Percentiles rank a stretch among this genome's conserved stretches.
phyloP scores from a whole-genome alignment of 1,140 invertebrate genomes.

The Paramacrobiotus metropolitanus region DNA sequence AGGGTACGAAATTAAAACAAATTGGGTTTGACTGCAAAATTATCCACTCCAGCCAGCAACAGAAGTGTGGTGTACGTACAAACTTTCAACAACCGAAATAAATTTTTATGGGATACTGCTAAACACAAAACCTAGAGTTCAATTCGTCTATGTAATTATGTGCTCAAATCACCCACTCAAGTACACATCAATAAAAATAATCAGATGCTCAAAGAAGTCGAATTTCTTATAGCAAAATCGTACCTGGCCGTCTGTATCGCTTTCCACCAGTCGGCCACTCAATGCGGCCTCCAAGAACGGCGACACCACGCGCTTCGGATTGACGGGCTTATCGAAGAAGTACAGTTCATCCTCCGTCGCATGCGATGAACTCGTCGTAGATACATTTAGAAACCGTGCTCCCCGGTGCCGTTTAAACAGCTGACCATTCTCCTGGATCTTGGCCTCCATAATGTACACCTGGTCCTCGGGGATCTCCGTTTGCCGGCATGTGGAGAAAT shows the following conservation, averaged over 20 bases:
- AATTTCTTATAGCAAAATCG: background rate
- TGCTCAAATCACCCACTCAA: background rate
- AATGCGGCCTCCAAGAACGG: background rate
- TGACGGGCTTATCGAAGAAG: background rate
- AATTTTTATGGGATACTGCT: too few species aligned
- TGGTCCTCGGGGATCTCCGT: background rate
- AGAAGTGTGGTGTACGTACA: background rate
- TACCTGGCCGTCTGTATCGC: too few species aligned
- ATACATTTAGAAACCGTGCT: background rate
- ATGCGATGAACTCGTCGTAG: background rate
- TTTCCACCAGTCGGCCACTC: background rate
- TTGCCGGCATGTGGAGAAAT: constrained; percentile 54
- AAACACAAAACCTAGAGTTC: background rate
- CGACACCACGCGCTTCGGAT: background rate
- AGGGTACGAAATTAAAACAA: too few species aligned
- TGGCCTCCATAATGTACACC: background rate
- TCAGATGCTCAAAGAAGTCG: background rate
- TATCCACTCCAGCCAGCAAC: too few species aligned
- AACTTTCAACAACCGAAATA: background rate
- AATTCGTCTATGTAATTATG: background rate
- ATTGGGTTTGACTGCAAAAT: too few species aligned
- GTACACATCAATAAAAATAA: background rate
- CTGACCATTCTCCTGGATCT: background rate
- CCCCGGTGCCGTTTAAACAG: background rate
- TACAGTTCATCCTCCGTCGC: background rate